Evolutionary conservation across 53 echinoderm and acorn worm genomes (phyloP).

Genomic region (Crossaster papposus): DNA sequence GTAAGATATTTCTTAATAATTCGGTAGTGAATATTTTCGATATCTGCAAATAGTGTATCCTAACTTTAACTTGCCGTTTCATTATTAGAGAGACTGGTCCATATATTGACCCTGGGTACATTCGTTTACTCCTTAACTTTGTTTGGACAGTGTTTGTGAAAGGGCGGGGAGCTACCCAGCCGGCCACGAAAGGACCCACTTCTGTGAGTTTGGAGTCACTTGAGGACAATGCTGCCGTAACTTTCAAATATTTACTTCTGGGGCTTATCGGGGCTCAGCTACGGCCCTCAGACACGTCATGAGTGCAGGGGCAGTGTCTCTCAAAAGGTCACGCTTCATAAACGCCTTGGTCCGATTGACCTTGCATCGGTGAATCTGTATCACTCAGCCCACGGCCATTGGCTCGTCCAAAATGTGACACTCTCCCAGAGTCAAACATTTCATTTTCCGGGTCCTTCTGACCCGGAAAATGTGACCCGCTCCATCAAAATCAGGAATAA

Average conservation of each 20-base stretch:
- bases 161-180: not conserved
- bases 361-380: too few species aligned
- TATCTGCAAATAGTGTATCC: too few species aligned
- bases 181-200: not conserved
- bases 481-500: too few species aligned
- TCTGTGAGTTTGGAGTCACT: not conserved
- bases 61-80: not conserved
- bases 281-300: conserved; percentile 22
- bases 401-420: too few species aligned
- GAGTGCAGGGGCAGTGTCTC: not conserved
- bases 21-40: too few species aligned
- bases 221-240: conserved; percentile 26
- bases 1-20: too few species aligned
- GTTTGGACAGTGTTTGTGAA: conserved; percentile 10
- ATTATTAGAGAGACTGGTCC: conserved; percentile 3
- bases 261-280: not conserved
- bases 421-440: too few species aligned
- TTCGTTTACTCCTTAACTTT: not conserved
- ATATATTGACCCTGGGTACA: not conserved
- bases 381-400: too few species aligned
- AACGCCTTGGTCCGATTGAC: too few species aligned
- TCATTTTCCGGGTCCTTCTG: too few species aligned
- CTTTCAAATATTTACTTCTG: conserved; percentile 46
- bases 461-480: too few species aligned
- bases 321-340: not conserved